Evolutionary conservation across 1,140 invertebrate genomes (phyloP), one percentile per base, ranked within the genome.

Genomic region (Propsilocerus akamusi): DNA sequence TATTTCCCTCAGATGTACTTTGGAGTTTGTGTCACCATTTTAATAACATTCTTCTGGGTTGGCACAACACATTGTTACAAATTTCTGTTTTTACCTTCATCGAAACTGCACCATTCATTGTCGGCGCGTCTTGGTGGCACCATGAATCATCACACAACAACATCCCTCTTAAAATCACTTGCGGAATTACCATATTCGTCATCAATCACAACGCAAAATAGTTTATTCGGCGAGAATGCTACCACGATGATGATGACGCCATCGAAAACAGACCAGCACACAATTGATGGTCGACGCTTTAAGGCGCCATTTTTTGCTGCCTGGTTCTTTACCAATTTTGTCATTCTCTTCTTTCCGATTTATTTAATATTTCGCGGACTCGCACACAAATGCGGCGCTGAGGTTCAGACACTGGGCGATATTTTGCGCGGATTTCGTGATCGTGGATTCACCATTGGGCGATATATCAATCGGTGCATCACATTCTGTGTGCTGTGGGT

Each of bases 321-420:
- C 12, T 96, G 90, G 88, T 91, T 93, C 62, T 86, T 83, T 62
- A 93, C 88, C n/a, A 85, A 89, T 59, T 94, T 86, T 80, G 83
- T 87, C 8, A 76, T 90, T 53, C 67, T 94, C 7, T 93, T 93
- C 65, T 92, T 92, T 63, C 91, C 90, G 10, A 70, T 93, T 34
- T 94, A 92, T 64, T 72, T 90, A 46, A 65, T 88, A 47, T 81
- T 77, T 53, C 76, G 78, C 62, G 65, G 81, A 17, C 73, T 76
- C 32, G 76, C 73, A 53, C 78, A 77, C 49, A 78, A 80, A 59
- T 88, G 81, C 63, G 76, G 80, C 57, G 80, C 77, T 46, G 75
- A 82, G 8, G 72, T 78, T 41, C 80, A 84, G 55, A 80, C 87
- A 49, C 67, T 86, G 7, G 73, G 74, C 24, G 83, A 89, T 60